Evolutionary conservation across 1,140 invertebrate species (phyloP).

Genomic region (Drosophila teissieri): DNA sequence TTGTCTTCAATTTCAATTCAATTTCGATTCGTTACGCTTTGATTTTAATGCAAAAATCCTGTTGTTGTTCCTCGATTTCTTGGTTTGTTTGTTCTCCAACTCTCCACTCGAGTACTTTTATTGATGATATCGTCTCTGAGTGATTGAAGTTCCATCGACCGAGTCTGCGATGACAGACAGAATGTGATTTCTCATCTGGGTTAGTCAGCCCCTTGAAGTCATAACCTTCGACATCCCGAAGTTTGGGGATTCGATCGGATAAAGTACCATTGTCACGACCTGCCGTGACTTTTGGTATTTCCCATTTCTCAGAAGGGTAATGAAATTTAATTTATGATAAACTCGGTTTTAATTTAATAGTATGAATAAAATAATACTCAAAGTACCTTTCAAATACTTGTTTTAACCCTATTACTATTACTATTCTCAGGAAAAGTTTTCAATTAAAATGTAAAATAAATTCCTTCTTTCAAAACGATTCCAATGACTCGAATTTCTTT

Average conservation of each 20-base stretch:
- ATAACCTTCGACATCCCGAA: conserved; percentile 38
- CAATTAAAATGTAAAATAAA: conserved; percentile 16
- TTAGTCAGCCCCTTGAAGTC: conserved; percentile 16
- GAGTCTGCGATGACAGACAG: conserved; percentile 58
- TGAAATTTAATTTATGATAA: conserved; percentile 14
- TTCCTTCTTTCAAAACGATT: conserved; percentile 8
- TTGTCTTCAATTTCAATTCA: conserved; percentile 64
- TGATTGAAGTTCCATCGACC: conserved; percentile 64
- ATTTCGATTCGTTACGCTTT: conserved; percentile 58
- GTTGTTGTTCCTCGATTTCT: conserved; percentile 31
- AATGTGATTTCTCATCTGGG: conserved; percentile 53
- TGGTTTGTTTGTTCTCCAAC: conserved; percentile 35
- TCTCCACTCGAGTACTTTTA: conserved; percentile 50
- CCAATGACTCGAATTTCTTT: conserved; percentile 33
- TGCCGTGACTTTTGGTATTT: conserved; percentile 44
- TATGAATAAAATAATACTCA: neutral
- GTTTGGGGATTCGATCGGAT: conserved; percentile 35
- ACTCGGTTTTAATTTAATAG: conserved; percentile 16
- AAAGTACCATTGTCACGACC: conserved; percentile 74
- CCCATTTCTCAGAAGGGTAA: conserved; percentile 32
- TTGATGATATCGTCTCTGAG: conserved; percentile 69
- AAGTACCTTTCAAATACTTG: neutral
- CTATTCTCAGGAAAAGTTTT: neutral
- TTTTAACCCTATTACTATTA: too few species aligned
- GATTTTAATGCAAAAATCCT: conserved; percentile 58